Conservation (phyloP, 2,797 vertebrate genomes). For the Helarctos malayanus region DNA sequence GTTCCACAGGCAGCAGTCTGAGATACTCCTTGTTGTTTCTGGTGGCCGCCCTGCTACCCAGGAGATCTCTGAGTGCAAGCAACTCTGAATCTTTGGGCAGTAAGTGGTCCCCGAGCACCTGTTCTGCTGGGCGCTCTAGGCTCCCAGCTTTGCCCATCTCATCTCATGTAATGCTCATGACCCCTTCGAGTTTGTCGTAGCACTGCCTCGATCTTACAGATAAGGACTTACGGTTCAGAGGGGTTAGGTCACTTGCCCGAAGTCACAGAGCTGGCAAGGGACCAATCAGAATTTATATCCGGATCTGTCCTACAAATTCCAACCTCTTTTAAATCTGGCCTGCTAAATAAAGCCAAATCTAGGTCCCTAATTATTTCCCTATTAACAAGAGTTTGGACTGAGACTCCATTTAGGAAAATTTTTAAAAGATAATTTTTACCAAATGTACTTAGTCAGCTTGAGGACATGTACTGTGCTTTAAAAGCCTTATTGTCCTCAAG, state of each 20-base stretch:
- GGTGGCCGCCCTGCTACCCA: neutral
- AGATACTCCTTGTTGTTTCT: neutral
- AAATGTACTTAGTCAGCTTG: conserved; percentile 13
- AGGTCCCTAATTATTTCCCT: neutral
- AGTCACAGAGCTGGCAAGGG: neutral
- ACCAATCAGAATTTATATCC: neutral
- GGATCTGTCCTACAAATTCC: neutral
- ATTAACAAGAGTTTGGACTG: neutral
- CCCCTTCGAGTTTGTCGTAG: neutral
- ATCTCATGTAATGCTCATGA: neutral
- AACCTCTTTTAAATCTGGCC: neutral
- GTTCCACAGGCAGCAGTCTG: fast-evolving
- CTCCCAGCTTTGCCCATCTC: neutral
- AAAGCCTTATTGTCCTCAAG: neutral
- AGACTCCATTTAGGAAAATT: neutral
- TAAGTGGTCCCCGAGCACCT: neutral
- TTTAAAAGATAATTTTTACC: conserved; percentile 47
- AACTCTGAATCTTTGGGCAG: neutral
- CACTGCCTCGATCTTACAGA: neutral
- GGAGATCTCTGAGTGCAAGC: neutral
- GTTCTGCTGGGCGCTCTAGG: neutral
- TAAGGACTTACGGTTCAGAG: neutral
- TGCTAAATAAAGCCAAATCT: neutral
- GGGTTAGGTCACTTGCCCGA: neutral
- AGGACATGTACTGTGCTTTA: neutral